A percentile compares a stretch with the other conserved stretches of the same genome.
phyloP scores from a whole-genome alignment of 30 jellyfish, hydroid and myxozoan genomes.

The Turritopsis rubra region DNA sequence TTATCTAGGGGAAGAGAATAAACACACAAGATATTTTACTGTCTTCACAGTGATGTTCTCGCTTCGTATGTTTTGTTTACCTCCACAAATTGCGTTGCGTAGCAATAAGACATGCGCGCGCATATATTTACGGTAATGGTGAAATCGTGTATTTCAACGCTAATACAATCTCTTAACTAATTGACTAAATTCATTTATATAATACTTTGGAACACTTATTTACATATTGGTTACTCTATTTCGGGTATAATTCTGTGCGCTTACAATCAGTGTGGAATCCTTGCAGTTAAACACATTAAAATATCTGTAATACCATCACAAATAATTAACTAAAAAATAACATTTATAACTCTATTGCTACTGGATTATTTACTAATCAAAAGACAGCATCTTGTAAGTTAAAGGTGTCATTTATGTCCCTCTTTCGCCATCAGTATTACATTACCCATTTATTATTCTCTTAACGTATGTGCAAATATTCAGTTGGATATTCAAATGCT shows the following conservation, averaged over 20 bases:
- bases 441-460: too few relatives aligned
- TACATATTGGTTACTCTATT: background rate
- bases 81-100: too few relatives aligned
- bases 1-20: too few relatives aligned
- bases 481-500: background rate
- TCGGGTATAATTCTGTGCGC: background rate
- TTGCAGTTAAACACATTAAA: background rate
- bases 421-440: background rate
- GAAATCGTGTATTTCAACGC: too few relatives aligned
- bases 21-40: too few relatives aligned
- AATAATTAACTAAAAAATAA: background rate
- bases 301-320: background rate
- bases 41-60: too few relatives aligned
- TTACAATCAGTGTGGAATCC: background rate
- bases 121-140: too few relatives aligned
- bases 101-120: too few relatives aligned
- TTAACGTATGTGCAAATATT: background rate
- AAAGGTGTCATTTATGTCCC: background rate
- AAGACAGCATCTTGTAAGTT: background rate
- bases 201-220: background rate
- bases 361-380: background rate
- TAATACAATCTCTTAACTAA: background rate
- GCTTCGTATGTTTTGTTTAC: too few relatives aligned
- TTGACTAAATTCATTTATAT: background rate
- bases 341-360: background rate